Base-by-base conservation (phyloP, 2,797 vertebrate genomes). In the Vireo griseus region DNA sequence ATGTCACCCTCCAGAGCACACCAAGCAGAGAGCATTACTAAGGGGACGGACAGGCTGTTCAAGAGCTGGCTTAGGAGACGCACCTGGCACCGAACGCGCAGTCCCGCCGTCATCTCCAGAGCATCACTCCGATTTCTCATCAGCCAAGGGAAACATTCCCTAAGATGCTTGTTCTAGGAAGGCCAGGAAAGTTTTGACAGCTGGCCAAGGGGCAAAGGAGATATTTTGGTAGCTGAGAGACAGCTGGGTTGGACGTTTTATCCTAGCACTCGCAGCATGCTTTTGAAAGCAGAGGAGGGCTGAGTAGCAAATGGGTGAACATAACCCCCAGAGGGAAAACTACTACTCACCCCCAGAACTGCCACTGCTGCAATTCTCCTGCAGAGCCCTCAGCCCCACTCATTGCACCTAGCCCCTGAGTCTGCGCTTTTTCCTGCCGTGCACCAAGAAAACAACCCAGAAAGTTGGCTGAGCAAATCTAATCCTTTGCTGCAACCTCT, bases 221-320 rank as follows among this genome's bases (percentile, higher is more conserved):
- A 59, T 77, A 75, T 94, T 95, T 87, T 95, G 77, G 89, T 92
- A 95, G 92, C 90, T 83, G 88, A 81, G 61, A 68, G 65, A 63
- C 81, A 94, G 86, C 75, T 85, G 77, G 26, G 22, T 72, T 73
- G 75, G n/a, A 81, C 65, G 78, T 54, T 94, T 92, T 86, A 47
- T 86, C 44, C 52, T 47, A 79, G 59, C 63, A 73, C 33, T 89
- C 6, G 0, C 90, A 92, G 73, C n/a, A 25, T 19, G 68, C 61
- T 86, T 96, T 91, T 91, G 78, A 93, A 96, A 95, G 94, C 87
- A 81, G 35, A 2, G 1, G 42, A 95, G 48, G 42, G 50, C 87
- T 71, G 45, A 82, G 50, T 10, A 77, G 82, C 81, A 94, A 96
- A 80, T 25, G 81, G 83, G 71, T 77, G 89, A 85, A 50, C 66